Evolutionary conservation across 2,888 invertebrate genomes (phyloP), one percentile per base, ranked within the genome.

Genomic region (Himalopsyche kuldschensis): DNA sequence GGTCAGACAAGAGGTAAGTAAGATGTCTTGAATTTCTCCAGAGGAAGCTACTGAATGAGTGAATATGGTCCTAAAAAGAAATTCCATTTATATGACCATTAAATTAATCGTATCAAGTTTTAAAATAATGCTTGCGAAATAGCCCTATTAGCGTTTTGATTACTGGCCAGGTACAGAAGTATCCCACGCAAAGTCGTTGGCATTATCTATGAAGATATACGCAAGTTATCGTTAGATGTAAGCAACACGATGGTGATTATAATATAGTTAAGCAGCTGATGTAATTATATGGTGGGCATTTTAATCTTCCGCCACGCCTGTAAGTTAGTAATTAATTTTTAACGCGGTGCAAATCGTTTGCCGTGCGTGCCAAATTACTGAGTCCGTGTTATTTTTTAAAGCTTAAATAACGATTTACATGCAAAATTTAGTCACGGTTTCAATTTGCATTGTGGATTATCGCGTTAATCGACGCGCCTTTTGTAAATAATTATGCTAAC

Each of bases 291-390:
- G 30, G 69, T 69, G 69, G 69, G 69, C 69, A 69, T 75, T 77
- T 77, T 83, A 83, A 83, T 83, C 80, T 63, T 48, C 41, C 32
- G 69, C 69, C 80, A 80, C 80, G 80, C 80, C 48, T 80, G 76
- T 55, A 30, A 20, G 77, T 63, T 80, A 41, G 55, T 83, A 83
- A 83, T 83, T 83, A 75, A 80, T 83, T 76, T 80, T 83, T 80
- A 83, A 83, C 30, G 76, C 80, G 83, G 77, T 31, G 30, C 83
- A 77, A 83, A 83, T 83, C 79, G 83, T 32, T 30, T 31, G 48
- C 79, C 82, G 82, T 82, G 82, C 82, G 82, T 82, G 75, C 79
- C 41, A 76, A 76, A 76, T 76, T n/a, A 76, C 32, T 27, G 15
- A 69, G 27, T 55, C 69, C 69, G 69, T 69, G 27, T 27, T 30